These are phyloP conservation scores for Myotis findleyi DNA, from an alignment of 2,797 vertebrate species.

Conservation along the genomic window DNA sequence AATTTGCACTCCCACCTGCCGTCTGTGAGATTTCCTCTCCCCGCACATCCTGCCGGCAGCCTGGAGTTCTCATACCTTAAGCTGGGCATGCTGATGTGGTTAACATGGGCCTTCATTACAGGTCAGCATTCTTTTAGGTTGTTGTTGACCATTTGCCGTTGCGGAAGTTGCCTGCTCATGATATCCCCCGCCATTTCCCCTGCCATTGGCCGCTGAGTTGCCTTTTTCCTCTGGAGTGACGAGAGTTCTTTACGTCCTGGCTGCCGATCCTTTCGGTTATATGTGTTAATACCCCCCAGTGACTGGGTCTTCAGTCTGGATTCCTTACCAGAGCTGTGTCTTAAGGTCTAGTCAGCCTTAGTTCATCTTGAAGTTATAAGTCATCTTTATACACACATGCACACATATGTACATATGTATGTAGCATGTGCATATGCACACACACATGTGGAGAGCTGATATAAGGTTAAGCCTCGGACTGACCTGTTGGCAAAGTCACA, in stretches of 20 bases:
- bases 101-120: not conserved
- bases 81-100: not conserved
- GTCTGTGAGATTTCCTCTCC: not conserved
- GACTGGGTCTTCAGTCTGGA: not conserved
- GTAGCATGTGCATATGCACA: too few species aligned
- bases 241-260: constrained; percentile 1
- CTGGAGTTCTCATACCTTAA: not conserved
- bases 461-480: too few species aligned
- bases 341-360: not conserved
- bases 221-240: not conserved
- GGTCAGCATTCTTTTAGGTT: not conserved
- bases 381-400: not conserved
- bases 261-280: not conserved
- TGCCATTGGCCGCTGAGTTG: not conserved
- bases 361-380: not conserved
- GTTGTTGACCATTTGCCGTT: not conserved
- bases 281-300: not conserved
- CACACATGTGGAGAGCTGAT: too few species aligned
- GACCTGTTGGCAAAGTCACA: too few species aligned
- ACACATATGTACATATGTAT: not conserved
- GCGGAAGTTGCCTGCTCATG: not conserved
- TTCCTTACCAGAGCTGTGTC: not conserved
- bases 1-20: not conserved
- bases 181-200: not conserved
- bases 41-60: not conserved